A percentile compares a stretch with the other conserved stretches of the same genome.
phyloP scores from a whole-genome alignment of 2,797 vertebrate species.

The Glossophaga mutica region DNA sequence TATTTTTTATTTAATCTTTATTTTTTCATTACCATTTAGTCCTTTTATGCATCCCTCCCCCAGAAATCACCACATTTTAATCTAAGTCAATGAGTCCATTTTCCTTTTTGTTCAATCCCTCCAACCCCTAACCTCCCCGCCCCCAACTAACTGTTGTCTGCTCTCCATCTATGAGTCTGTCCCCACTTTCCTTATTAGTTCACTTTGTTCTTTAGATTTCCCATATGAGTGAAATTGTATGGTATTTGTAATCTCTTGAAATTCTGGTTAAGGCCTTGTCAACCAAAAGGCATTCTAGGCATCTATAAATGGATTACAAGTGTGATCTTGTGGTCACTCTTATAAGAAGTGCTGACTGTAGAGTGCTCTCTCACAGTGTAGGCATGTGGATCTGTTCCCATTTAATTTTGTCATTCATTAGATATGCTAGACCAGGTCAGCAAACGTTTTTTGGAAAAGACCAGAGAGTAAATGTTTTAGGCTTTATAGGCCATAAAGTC shows the following conservation, averaged over 20 bases:
- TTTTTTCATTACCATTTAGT: neutral
- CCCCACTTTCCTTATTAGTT: neutral
- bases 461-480: neutral
- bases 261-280: neutral
- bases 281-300: neutral
- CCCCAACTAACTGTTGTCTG: neutral
- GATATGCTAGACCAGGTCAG: neutral
- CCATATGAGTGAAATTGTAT: neutral
- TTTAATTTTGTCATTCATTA: neutral
- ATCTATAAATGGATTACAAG: neutral
- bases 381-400: neutral
- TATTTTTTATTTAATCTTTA: neutral
- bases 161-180: neutral
- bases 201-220: neutral
- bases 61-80: neutral
- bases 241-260: neutral
- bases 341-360: neutral
- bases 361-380: neutral
- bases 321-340: neutral
- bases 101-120: neutral
- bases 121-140: neutral
- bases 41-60: neutral
- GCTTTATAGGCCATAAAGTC: neutral
- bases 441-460: neutral
- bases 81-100: neutral